Evolutionary conservation across 2,888 invertebrate genomes (phyloP), one percentile per base, ranked within the genome.

Genomic region (Platerodrilus igneus): DNA sequence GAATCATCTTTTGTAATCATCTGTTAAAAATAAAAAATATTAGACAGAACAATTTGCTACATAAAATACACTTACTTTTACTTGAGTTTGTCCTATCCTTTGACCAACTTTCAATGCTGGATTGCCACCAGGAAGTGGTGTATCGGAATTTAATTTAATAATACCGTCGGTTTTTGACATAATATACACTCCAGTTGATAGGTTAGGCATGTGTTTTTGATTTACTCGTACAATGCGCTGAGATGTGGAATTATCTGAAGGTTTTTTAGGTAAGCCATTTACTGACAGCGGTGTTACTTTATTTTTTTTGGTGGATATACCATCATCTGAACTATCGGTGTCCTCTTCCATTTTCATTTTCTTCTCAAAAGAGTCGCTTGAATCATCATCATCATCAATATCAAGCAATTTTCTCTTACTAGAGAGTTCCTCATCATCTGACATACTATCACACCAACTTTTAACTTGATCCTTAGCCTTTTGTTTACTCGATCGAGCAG

Each of bases 381-480:
- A 55, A 25, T 67, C 68, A 4, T 55, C 57, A 35, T 68, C 67
- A 18, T 54, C 52, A 39, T 55, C 55, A 33, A 45, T 51, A 39
- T 55, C 55, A 33, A 45, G 51, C 2, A 45, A 42, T 14, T 57
- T 50, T 37, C 56, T 54, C 11, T 50, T 48, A 7, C 49, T 37
- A n/a, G 54, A 43, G 17, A 42, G 44, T 27, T 60, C 62, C 20
- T 75, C 76, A 11, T 74, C 74, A 4, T 76, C 72, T 25, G 73
- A 73, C 61, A 75, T 77, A 1, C 75, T 81, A 8, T 85, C 85
- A 52, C 85, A 86, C 89, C 88, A 89, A 42, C 83, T 83, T 60
- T 88, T 88, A 37, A 88, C 86, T 62, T 87, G 86, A 64, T 85
- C 84, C 62, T 87, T 69, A 0, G 87, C 87, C 52, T 84, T 85